A percentile compares a stretch with the other conserved stretches of the same genome.
Evolutionary conservation across 1,140 invertebrate species (phyloP).

Genomic region (Lordiphosa stackelbergi): DNA sequence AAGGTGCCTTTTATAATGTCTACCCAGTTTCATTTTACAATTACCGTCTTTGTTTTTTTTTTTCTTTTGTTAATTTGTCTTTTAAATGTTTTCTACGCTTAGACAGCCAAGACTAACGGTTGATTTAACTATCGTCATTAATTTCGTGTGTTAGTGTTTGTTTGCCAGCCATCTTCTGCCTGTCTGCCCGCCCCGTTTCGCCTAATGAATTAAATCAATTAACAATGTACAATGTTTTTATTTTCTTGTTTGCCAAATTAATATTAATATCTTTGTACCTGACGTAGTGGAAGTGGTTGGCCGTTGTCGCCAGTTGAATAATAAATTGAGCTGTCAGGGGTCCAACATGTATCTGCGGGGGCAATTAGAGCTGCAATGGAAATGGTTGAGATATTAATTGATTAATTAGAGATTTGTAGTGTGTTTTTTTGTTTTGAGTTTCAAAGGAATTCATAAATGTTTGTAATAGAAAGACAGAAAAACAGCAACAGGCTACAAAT

Average conservation of each 20-base stretch:
- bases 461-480: not conserved
- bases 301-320: slow-evolving; percentile 34
- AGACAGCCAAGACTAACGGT: slow-evolving; percentile 37
- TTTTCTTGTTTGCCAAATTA: slow-evolving; percentile 59
- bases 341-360: not conserved
- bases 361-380: not conserved
- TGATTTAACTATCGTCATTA: slow-evolving; percentile 57
- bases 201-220: slow-evolving; percentile 66
- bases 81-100: slow-evolving; percentile 9
- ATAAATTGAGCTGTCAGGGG: slow-evolving; percentile 15
- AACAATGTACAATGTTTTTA: slow-evolving; percentile 39
- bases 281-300: slow-evolving; percentile 33
- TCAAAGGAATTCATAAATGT: not conserved
- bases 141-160: slow-evolving; percentile 22
- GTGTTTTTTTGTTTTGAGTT: not conserved
- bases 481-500: slow-evolving; percentile 7
- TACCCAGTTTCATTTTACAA: too few species aligned
- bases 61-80: slow-evolving; percentile 5
- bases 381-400: too few species aligned
- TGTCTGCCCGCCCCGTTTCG: slow-evolving; percentile 2
- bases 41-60: not conserved
- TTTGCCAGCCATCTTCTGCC: not conserved
- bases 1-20: too few species aligned
- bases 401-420: not conserved
- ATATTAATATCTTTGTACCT: slow-evolving; percentile 40